Conservation (phyloP, 1,140 invertebrate genomes). For the Diploscapter pachys region DNA sequence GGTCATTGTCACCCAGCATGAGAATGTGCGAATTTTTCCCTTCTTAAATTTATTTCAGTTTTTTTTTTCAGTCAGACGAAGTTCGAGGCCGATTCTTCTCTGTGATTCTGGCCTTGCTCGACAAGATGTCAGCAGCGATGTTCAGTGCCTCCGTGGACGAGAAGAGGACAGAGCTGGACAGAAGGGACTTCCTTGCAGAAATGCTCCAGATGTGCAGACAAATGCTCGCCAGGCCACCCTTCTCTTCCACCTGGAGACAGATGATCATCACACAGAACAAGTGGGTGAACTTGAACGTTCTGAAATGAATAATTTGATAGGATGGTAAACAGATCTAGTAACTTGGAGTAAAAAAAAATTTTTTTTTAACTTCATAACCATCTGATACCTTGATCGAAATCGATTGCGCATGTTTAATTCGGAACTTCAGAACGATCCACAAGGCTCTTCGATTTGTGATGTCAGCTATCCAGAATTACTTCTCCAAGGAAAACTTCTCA, state of each 20-base stretch:
- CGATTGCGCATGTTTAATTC: too few species aligned
- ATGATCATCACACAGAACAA: conserved; percentile 91
- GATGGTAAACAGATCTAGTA: too few species aligned
- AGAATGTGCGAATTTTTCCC: too few species aligned
- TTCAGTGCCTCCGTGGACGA: conserved; percentile 72
- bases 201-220: conserved; percentile 82
- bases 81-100: conserved; percentile 61
- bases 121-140: conserved; percentile 81
- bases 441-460: conserved; percentile 79
- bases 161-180: conserved; percentile 58
- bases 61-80: too few species aligned
- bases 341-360: too few species aligned
- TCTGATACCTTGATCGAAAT: background rate
- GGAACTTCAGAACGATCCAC: conserved; percentile 65
- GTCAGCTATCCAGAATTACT: conserved; percentile 75
- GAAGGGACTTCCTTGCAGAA: conserved; percentile 78
- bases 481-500: conserved; percentile 64
- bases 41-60: too few species aligned
- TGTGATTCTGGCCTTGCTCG: conserved; percentile 79
- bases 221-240: conserved; percentile 75
- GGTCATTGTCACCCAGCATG: background rate
- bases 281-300: conserved; percentile 44
- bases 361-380: too few species aligned
- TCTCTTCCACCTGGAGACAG: conserved; percentile 82
- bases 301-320: too few species aligned